Percentiles rank a stretch among this genome's conserved stretches.
Conservation (phyloP, 1,140 invertebrate genomes). For the Lasioglossum baleicum region DNA sequence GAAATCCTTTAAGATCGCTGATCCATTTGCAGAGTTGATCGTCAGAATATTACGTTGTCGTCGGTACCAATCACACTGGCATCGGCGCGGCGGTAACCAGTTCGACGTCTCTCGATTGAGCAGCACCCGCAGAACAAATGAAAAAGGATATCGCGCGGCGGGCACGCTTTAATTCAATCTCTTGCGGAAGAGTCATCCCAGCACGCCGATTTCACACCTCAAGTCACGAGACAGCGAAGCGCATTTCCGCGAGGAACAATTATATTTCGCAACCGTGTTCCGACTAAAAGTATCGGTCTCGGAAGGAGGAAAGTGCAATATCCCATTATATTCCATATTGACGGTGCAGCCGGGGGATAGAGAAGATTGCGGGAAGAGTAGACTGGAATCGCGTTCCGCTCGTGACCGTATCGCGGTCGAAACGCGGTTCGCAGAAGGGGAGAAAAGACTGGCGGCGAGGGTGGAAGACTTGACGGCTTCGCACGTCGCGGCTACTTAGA, state of each 20-base stretch:
- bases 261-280: background rate
- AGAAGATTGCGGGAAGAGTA: slow-evolving; percentile 8
- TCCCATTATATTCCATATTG: slow-evolving; percentile 24
- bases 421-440: background rate
- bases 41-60: background rate
- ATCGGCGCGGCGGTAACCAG: too few relatives aligned
- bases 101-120: too few relatives aligned
- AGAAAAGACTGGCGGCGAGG: background rate
- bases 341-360: background rate
- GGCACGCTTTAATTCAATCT: too few relatives aligned
- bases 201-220: background rate
- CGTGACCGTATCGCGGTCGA: slow-evolving; percentile 12
- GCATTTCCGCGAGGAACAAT: background rate
- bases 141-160: too few relatives aligned
- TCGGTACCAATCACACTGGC: too few relatives aligned
- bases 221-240: background rate
- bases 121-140: too few relatives aligned
- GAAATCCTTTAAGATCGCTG: too few relatives aligned
- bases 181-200: background rate
- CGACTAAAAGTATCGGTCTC: background rate
- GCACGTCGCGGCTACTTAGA: slow-evolving; percentile 51
- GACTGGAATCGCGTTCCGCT: slow-evolving; percentile 1
- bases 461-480: slow-evolving; percentile 44
- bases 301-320: background rate
- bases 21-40: background rate